These are phyloP conservation scores for Nematolebias whitei DNA, from an alignment of 2,113 vertebrate species.

Conservation along the genomic window DNA sequence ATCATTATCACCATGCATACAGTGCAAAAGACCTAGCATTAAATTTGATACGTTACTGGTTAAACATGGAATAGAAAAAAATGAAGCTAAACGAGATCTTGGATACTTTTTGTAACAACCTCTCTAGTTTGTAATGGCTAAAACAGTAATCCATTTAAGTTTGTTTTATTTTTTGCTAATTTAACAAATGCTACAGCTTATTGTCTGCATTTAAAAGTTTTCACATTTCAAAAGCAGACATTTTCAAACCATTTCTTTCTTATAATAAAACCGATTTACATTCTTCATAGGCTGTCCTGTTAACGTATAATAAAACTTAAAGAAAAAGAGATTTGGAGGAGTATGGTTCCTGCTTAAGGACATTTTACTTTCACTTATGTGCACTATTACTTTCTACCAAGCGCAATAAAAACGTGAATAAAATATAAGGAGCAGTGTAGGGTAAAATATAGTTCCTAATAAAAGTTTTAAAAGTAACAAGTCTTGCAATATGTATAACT, in stretches of 20 bases:
- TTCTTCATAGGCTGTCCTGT: not conserved
- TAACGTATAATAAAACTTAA: not conserved
- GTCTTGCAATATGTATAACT: not conserved
- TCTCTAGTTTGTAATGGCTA: not conserved
- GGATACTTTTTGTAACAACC: not conserved
- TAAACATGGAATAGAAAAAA: constrained; percentile 30
- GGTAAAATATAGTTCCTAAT: not conserved
- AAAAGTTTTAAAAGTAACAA: not conserved
- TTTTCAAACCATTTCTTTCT: no score
- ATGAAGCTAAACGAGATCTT: constrained; percentile 12
- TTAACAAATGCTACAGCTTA: no score
- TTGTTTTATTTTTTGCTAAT: constrained; percentile 21
- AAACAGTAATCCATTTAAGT: not conserved
- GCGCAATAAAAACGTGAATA: not conserved
- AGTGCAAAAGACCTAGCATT: constrained; percentile 18
- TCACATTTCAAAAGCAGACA: not conserved
- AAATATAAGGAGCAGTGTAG: not conserved
- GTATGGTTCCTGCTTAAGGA: not conserved
- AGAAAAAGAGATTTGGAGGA: not conserved
- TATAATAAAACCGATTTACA: no score
- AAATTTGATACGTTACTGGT: constrained; percentile 7
- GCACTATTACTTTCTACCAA: not conserved
- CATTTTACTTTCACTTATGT: not conserved
- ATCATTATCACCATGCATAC: constrained; percentile 37
- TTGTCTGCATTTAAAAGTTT: not conserved